A percentile compares a stretch with the other conserved stretches of the same genome.
These are phyloP conservation scores for Microcebus ravelobensis DNA, from an alignment of 2,113 vertebrate genomes.

Conservation along the genomic window DNA sequence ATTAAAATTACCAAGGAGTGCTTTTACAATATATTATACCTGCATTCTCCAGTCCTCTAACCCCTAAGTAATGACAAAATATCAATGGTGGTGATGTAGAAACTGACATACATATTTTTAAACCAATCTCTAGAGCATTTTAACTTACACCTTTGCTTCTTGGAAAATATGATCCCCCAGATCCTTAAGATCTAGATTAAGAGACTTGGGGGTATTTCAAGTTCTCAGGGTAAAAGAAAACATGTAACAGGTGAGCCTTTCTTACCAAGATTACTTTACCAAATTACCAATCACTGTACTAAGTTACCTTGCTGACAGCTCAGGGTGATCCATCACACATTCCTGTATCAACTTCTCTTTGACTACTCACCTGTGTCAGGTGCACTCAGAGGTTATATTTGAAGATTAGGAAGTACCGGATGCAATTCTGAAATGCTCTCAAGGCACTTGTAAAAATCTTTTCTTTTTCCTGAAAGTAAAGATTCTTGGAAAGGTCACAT, in stretches of 20 bases:
- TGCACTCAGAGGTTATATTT: not conserved
- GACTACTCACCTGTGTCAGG: not conserved
- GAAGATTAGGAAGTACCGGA: not conserved
- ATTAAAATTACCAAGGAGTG: not conserved
- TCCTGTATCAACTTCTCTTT: not conserved
- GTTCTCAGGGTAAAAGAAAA: not conserved
- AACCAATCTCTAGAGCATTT: not conserved
- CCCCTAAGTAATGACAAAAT: not conserved
- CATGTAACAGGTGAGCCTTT: not conserved
- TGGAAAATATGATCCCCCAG: not conserved
- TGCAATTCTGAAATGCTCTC: constrained; percentile 24
- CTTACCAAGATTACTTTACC: not conserved
- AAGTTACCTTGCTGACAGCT: not conserved
- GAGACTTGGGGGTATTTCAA: not conserved
- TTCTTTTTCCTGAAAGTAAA: constrained; percentile 18
- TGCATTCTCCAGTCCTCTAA: not conserved
- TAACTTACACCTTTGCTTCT: not conserved
- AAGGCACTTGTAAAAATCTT: not conserved
- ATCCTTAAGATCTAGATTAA: not conserved
- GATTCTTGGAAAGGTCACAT: not conserved
- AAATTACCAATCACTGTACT: not conserved
- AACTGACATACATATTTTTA: not conserved
- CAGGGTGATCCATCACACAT: not conserved
- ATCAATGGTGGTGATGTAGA: not conserved
- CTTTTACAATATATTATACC: not conserved